Evolutionary conservation across 1,140 invertebrate genomes (phyloP).

Genomic region (Lasioglossum baleicum): DNA sequence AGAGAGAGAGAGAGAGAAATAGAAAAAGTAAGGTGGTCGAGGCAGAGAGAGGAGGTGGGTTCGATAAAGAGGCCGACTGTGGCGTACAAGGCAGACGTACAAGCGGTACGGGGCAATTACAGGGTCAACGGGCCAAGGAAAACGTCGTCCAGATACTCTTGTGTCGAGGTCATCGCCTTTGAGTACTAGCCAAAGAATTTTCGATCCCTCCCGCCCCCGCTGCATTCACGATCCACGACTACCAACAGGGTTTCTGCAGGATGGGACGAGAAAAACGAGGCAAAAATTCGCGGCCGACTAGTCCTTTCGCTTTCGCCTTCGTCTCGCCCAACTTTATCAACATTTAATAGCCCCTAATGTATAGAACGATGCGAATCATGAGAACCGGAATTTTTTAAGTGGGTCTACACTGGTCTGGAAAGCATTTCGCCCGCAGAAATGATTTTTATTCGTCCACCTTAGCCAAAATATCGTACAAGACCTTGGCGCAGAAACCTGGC

Average conservation of each 20-base stretch:
- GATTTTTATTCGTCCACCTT: too few species aligned
- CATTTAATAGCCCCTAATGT: background rate
- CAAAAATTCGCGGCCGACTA: conserved; percentile 16
- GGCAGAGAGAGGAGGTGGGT: background rate
- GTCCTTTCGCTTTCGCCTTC: conserved; percentile 9
- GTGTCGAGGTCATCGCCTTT: conserved; percentile 60
- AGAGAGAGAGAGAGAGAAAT: background rate
- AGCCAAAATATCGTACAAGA: too few species aligned
- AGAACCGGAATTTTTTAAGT: background rate
- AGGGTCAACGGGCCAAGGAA: conserved; percentile 66
- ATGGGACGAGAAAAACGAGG: conserved; percentile 12
- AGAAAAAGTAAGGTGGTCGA: background rate
- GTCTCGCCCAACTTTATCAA: background rate
- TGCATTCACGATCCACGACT: too few species aligned
- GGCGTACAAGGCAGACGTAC: conserved; percentile 40
- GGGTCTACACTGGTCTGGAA: background rate
- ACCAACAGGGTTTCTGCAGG: too few species aligned
- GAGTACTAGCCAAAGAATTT: conserved; percentile 59
- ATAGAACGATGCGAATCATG: background rate
- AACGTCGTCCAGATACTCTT: conserved; percentile 65
- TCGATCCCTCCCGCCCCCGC: conserved; percentile 19
- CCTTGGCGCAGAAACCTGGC: too few species aligned
- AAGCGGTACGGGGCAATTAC: conserved; percentile 55
- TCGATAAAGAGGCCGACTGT: conserved; percentile 49
- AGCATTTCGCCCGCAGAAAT: too few species aligned